A percentile compares a stretch with the other conserved stretches of the same genome.
phyloP scores from a whole-genome alignment of 2,113 vertebrate species.

The Festucalex cinctus region DNA sequence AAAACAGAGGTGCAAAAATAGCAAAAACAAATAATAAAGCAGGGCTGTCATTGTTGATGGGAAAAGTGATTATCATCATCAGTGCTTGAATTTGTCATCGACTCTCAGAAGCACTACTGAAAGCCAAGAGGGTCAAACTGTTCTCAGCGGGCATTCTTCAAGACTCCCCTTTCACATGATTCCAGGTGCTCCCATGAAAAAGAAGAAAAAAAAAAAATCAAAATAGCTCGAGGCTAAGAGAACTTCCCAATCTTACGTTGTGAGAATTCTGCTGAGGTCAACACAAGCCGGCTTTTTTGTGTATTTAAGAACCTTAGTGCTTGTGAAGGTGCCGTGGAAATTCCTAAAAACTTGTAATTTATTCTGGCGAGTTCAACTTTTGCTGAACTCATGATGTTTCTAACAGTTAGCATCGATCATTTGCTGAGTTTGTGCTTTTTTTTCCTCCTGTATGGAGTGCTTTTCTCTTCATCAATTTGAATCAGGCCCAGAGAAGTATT shows the following conservation, averaged over 20 bases:
- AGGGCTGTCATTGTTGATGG: slow-evolving; percentile 7
- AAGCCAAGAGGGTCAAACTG: slow-evolving; percentile 63
- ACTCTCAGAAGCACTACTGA: slow-evolving; percentile 43
- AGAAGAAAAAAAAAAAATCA: slow-evolving; percentile 17
- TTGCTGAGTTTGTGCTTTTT: slow-evolving; percentile 40
- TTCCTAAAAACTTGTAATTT: slow-evolving; percentile 5
- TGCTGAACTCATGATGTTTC: slow-evolving; percentile 47
- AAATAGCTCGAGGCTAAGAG: slow-evolving; percentile 43
- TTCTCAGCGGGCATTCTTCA: slow-evolving; percentile 47
- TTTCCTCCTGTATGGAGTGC: background rate
- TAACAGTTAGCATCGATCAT: slow-evolving; percentile 24
- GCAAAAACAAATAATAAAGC: slow-evolving; percentile 1
- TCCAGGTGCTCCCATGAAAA: slow-evolving; percentile 35
- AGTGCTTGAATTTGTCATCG: slow-evolving; percentile 39
- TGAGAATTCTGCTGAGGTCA: slow-evolving; percentile 60
- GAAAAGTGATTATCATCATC: slow-evolving; percentile 36
- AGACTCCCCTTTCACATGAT: slow-evolving; percentile 36
- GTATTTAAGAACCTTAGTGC: slow-evolving; percentile 35
- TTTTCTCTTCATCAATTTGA: slow-evolving; percentile 35
- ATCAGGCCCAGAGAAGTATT: slow-evolving; percentile 15
- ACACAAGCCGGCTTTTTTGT: slow-evolving; percentile 38
- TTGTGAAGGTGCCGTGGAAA: background rate
- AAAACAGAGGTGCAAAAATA: slow-evolving; percentile 15
- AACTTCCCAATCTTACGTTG: slow-evolving; percentile 26
- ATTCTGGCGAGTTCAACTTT: slow-evolving; percentile 18